A percentile compares a stretch with the other conserved stretches of the same genome.
These are phyloP conservation scores for Ligdia adustata DNA, from an alignment of 2,888 invertebrate species.

Conservation along the genomic window DNA sequence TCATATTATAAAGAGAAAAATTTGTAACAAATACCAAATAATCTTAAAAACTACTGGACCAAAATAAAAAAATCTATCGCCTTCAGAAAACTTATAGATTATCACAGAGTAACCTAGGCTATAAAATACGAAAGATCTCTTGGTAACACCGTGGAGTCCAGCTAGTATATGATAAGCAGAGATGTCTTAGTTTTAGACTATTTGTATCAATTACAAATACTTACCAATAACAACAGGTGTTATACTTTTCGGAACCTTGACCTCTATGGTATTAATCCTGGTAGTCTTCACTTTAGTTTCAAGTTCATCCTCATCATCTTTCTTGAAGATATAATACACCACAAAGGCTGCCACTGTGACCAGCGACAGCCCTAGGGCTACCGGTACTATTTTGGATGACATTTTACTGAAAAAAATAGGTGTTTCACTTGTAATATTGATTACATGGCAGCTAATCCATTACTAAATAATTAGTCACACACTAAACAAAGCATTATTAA, in stretches of 20 bases:
- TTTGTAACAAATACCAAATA: no score
- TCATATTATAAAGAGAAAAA: no score
- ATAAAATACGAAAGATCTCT: no score
- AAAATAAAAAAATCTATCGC: no score
- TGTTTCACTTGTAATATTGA: neutral
- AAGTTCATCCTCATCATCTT: conserved; percentile 82
- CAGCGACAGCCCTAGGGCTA: conserved; percentile 86
- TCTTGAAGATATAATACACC: conserved; percentile 87
- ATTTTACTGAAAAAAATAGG: conserved; percentile 52
- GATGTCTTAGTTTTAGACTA: no score
- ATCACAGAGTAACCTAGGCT: no score
- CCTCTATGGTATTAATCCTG: conserved; percentile 76
- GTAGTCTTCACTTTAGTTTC: conserved; percentile 59
- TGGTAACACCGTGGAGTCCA: no score
- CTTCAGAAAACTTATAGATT: no score
- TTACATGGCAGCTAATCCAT: neutral
- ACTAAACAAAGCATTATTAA: neutral
- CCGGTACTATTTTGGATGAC: conserved; percentile 76
- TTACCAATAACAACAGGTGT: conserved; percentile 87
- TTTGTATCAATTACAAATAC: no score
- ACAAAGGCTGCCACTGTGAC: conserved; percentile 88
- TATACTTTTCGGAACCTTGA: conserved; percentile 85
- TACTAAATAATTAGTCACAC: neutral
- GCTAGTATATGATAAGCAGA: no score
- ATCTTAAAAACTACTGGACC: no score